Percentiles rank a stretch among this genome's conserved stretches.
Conservation (phyloP, 2,888 invertebrate genomes). For the Phlogophora meticulosa region DNA sequence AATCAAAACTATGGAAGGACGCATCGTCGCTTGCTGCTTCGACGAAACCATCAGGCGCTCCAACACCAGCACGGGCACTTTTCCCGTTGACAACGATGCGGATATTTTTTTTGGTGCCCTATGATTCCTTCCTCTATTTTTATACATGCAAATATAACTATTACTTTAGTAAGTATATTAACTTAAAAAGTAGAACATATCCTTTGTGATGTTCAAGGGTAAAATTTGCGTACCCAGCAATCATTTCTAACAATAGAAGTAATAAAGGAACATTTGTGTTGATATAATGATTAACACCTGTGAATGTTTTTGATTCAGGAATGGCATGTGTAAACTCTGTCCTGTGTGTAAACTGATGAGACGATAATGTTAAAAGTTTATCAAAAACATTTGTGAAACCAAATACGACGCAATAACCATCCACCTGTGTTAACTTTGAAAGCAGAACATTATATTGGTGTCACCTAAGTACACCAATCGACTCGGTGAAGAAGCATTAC, state of each 20-base stretch:
- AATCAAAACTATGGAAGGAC: too few relatives aligned
- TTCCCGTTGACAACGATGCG: too few relatives aligned
- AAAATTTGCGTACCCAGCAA: background rate
- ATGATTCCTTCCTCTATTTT: too few relatives aligned
- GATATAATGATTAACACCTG: background rate
- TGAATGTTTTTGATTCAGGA: background rate
- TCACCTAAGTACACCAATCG: too few relatives aligned
- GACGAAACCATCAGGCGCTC: too few relatives aligned
- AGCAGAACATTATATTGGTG: background rate
- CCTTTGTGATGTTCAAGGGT: conserved; percentile 1
- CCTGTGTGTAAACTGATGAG: conserved; percentile 2
- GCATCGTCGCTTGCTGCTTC: too few relatives aligned
- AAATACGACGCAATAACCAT: conserved; percentile 1
- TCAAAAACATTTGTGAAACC: background rate
- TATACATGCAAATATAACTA: too few relatives aligned
- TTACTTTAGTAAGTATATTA: too few relatives aligned
- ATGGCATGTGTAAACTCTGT: conserved; percentile 7
- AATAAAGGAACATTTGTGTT: conserved; percentile 18
- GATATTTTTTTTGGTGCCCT: too few relatives aligned
- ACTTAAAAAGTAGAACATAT: too few relatives aligned
- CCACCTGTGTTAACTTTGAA: background rate
- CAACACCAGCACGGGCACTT: too few relatives aligned
- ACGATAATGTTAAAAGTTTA: background rate
- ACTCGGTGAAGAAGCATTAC: too few relatives aligned
- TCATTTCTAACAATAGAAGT: conserved; percentile 17